Conservation (phyloP, 2,113 vertebrate genomes). For the Dasyornis broadbenti region DNA sequence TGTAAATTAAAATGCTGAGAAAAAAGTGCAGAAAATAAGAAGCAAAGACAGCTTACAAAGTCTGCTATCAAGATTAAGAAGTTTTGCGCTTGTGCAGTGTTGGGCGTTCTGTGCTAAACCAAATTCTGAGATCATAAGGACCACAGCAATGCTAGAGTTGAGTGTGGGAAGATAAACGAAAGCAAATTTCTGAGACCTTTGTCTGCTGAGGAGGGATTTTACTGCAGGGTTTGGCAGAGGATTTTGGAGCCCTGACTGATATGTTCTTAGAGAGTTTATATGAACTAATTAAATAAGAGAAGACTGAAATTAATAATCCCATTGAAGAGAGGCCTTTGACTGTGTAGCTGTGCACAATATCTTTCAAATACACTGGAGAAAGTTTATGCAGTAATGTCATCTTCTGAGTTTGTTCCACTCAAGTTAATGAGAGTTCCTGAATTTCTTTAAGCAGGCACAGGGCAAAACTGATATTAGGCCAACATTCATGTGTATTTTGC, state of each 20-base stretch:
- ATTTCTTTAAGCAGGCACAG: neutral
- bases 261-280: neutral
- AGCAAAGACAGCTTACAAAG: neutral
- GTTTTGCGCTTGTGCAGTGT: neutral
- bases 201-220: neutral
- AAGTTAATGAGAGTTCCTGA: neutral
- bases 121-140: neutral
- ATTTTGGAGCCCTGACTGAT: neutral
- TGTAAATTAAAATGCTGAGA: neutral
- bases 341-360: neutral
- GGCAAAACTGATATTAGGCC: neutral
- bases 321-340: neutral
- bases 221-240: neutral
- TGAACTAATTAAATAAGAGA: neutral
- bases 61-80: neutral
- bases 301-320: conserved; percentile 22
- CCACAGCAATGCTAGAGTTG: fast-evolving
- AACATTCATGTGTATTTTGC: neutral
- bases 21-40: neutral
- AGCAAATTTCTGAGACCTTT: neutral
- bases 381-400: neutral
- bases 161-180: conserved; percentile 11
- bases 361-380: neutral
- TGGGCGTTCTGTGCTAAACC: neutral
- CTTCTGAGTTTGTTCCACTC: neutral